These are phyloP conservation scores for Asteroscopus sphinx DNA, from an alignment of 2,888 invertebrate species.

Conservation along the genomic window DNA sequence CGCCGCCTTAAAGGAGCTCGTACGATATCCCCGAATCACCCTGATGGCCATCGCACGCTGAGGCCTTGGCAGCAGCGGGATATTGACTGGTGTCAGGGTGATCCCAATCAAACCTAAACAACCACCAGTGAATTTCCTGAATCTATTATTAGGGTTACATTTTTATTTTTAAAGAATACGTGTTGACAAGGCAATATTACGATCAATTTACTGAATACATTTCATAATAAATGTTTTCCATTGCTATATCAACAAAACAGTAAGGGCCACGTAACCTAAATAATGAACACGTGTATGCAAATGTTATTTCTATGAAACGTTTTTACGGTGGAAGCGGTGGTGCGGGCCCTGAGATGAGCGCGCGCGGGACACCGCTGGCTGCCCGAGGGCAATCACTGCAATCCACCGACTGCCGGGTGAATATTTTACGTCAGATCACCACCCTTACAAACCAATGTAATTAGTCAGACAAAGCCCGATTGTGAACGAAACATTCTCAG, in stretches of 20 bases:
- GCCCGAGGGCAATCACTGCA: conserved; percentile 52
- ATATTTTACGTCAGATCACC: conserved; percentile 50
- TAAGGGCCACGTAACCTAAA: conserved; percentile 27
- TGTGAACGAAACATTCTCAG: conserved; percentile 21
- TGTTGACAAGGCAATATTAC: conserved; percentile 7
- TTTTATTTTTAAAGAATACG: conserved; percentile 13
- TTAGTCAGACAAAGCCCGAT: conserved; percentile 30
- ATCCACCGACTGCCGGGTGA: conserved; percentile 31
- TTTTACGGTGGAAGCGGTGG: conserved; percentile 27
- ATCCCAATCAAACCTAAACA: not conserved
- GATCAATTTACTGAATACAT: conserved; percentile 26
- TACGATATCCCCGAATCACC: no score
- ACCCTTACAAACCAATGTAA: conserved; percentile 39
- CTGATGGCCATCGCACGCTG: no score
- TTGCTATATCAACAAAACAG: conserved; percentile 34
- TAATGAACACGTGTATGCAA: conserved; percentile 45
- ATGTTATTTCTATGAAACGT: conserved; percentile 44
- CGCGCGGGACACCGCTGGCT: conserved; percentile 33
- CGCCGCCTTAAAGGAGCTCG: no score
- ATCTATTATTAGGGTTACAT: conserved; percentile 17
- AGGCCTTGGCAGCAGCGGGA: no score
- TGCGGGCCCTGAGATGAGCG: conserved; percentile 13
- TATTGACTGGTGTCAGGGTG: no score
- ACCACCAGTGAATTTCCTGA: not conserved
- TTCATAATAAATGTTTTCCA: conserved; percentile 19